Base-by-base conservation (phyloP, 64 coral and sea anemone species). In the Catalaphyllia jardinei region DNA sequence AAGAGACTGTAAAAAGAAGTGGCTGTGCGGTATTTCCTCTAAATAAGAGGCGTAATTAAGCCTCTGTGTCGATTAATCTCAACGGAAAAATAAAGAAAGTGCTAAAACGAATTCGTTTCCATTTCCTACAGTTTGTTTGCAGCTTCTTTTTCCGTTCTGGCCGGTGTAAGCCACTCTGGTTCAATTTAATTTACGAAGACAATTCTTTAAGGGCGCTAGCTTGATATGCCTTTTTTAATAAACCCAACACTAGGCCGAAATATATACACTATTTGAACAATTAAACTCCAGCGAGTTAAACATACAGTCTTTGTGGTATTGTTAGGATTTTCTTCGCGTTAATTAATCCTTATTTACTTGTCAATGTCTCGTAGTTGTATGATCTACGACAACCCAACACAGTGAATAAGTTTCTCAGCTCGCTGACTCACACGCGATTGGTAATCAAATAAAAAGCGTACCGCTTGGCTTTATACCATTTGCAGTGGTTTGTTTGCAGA, bases 271-370 rank as follows among this genome's bases (percentile, higher is more conserved):
- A 71, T 88, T 95, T 84, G 60, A 95, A 92, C 94, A 95, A 95
- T 95, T 54, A 76, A 83, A 91, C 86, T 86, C 78, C 85, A 89
- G 60, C 81, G 86, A 88, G 90, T 92, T 92, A 89, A 96, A 96
- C 80, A 86, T 92, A 73, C 88, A 89, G 79, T 49, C 86, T 96
- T 92, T 92, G 89, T 92, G 80, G 72, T 74, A 96, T 96, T 96
- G 94, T 96, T 92, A 82, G 62, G 69, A 62, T 65, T 89, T 92
- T 89, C 90, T 96, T 79, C 42, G 50, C 63, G 60, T 92, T 95
- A 96, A 96, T 96, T 96, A 96, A 85, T 91, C 86, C 86, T 92
- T 92, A 95, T 95, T 95, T 92, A 86, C 94, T 92, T 76, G 90
- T 52, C 87, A 86, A 73, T 76, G 87, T 94, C 69, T 78, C 75